These are phyloP conservation scores for Tenthredo livida DNA, from an alignment of 2,888 invertebrate species.

Conservation along the genomic window DNA sequence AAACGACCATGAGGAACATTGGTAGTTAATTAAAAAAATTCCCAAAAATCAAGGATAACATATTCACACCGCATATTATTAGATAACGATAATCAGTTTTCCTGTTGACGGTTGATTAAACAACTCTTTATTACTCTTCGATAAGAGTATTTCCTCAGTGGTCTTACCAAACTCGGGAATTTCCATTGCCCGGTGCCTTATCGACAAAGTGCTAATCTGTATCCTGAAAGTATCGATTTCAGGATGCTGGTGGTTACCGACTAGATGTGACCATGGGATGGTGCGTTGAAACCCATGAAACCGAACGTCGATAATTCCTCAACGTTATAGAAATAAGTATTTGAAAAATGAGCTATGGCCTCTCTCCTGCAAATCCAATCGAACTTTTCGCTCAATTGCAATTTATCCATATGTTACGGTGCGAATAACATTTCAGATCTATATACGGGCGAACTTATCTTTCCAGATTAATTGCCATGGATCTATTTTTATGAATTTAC, in stretches of 20 bases:
- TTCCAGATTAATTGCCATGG: conserved; percentile 18
- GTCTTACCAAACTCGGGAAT: background rate
- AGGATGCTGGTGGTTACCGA: background rate
- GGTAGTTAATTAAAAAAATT: background rate
- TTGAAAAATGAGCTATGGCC: background rate
- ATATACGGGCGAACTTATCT: conserved; percentile 1
- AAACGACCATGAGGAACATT: background rate
- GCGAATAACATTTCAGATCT: background rate
- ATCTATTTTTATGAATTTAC: conserved; percentile 43
- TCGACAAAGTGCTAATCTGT: background rate
- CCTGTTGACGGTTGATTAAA: background rate
- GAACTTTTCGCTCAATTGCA: background rate
- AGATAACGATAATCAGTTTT: background rate
- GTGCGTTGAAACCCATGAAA: background rate
- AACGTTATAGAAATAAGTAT: background rate
- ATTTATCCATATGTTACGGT: background rate
- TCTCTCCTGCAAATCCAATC: background rate
- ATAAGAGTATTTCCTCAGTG: background rate
- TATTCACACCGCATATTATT: too few relatives aligned
- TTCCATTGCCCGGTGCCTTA: background rate
- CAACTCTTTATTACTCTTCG: background rate
- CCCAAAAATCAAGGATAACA: too few relatives aligned
- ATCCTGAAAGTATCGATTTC: background rate
- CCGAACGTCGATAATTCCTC: conserved; percentile 1
- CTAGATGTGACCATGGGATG: background rate